These are phyloP conservation scores for Tiaroga cobitis DNA, from an alignment of 2,797 vertebrate genomes.

Conservation along the genomic window DNA sequence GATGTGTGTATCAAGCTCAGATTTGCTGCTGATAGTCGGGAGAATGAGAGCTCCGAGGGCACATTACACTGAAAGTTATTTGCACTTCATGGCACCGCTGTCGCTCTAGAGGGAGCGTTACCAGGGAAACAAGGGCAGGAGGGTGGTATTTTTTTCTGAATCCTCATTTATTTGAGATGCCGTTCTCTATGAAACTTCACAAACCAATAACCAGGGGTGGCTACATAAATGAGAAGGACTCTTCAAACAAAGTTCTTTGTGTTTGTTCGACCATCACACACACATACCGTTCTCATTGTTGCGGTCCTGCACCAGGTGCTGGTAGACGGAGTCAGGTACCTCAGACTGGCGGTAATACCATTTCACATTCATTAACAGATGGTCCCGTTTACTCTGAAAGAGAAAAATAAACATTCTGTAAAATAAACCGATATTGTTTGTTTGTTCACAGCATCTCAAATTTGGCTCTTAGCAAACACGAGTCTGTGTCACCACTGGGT, in stretches of 20 bases:
- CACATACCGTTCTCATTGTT: conserved; percentile 97
- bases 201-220: conserved; percentile 39
- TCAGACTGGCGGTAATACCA: conserved; percentile 99
- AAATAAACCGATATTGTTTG: conserved; percentile 72
- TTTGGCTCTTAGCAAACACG: conserved; percentile 70
- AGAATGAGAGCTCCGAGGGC: conserved; percentile 63
- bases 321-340: conserved; percentile 99
- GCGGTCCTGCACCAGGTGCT: conserved; percentile 99
- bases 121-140: conserved; percentile 71
- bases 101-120: conserved; percentile 73
- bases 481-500: conserved; percentile 62
- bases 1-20: conserved; percentile 60
- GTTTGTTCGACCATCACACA: conserved; percentile 31
- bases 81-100: conserved; percentile 74
- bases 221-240: conserved; percentile 44
- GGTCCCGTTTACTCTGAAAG: conserved; percentile 98
- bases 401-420: conserved; percentile 58
- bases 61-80: conserved; percentile 74
- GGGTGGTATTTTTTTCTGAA: conserved; percentile 34
- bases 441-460: conserved; percentile 73
- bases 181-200: conserved; percentile 64
- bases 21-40: conserved; percentile 55
- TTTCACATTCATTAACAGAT: conserved; percentile 99
- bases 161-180: conserved; percentile 64
- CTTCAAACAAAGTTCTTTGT: conserved; percentile 19